Base-by-base conservation (phyloP, 1,140 invertebrate species). In the Yoshiicerus persimilis region DNA sequence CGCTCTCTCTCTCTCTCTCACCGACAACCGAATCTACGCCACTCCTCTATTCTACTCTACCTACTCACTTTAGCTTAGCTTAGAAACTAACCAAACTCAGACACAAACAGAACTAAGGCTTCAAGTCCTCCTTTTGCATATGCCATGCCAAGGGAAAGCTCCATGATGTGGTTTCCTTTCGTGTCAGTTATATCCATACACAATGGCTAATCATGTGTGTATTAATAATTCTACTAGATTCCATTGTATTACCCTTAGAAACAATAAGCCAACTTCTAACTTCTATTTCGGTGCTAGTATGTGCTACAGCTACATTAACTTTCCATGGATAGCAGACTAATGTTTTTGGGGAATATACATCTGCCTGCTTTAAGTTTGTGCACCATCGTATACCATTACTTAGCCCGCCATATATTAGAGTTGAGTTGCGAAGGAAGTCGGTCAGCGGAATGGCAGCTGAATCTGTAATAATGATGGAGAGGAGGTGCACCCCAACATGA, bases 381-480 rank as follows among this genome's bases (percentile, higher is more conserved):
- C n/a, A n/a, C n/a, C n/a, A n/a, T n/a, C n/a, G n/a, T n/a, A n/a
- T n/a, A n/a, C n/a, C n/a, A n/a, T n/a, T n/a, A n/a, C 47, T 56
- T n/a, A n/a, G 47, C 2, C 64, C 27, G 23, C 64, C 64, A 27
- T 64, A 3, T 20, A n/a, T 25, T n/a, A n/a, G 20, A 80, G 16
- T 80, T 38, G 16, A 36, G 75, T 38, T 34, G 30, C 75, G 83
- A 47, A 84, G 84, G 84, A 86, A 86, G 84, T 64, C 62, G 84
- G 84, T 86, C 47, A 86, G 62, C 84, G 27, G 34, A 86, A 86
- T 86, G 84, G 84, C 84, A 64, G 84, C 47, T 38, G 84, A 86
- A 86, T 86, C 62, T 66, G 47, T 36, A 47, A 86, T 86, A 86
- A 86, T 86, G 86, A 86, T 86, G 64, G 86, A 86, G 86, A 86